Conservation (phyloP, 2,113 vertebrate genomes). For the Indicator indicator region DNA sequence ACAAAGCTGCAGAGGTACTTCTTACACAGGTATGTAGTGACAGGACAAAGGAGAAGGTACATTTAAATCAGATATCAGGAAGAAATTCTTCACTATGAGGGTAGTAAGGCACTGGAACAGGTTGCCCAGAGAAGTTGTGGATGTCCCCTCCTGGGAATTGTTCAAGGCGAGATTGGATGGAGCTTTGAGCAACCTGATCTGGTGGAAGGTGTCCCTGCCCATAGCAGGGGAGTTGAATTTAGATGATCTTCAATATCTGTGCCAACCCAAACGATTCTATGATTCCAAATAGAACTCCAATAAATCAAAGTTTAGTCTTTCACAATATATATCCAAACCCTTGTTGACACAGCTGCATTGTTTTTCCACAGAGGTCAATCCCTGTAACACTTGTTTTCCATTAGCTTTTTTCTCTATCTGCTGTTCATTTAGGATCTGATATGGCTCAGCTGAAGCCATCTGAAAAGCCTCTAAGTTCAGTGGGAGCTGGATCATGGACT, state of each 20-base stretch:
- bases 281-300: neutral
- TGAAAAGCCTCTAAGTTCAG: neutral
- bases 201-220: neutral
- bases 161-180: no score
- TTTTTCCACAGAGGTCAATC: neutral
- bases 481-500: neutral
- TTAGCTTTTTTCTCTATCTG: neutral
- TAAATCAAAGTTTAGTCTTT: slow-evolving; percentile 15
- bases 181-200: neutral
- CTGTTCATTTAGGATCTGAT: neutral
- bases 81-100: neutral
- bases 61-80: neutral
- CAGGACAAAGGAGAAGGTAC: no score
- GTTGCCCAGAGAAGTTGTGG: neutral
- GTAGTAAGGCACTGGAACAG: neutral
- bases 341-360: neutral
- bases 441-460: neutral
- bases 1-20: no score
- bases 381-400: neutral
- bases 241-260: neutral
- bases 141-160: neutral
- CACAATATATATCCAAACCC: neutral
- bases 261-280: neutral
- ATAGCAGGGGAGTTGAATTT: neutral
- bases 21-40: no score